Conservation (phyloP, 1,140 invertebrate genomes). For the Onthophagus taurus region DNA sequence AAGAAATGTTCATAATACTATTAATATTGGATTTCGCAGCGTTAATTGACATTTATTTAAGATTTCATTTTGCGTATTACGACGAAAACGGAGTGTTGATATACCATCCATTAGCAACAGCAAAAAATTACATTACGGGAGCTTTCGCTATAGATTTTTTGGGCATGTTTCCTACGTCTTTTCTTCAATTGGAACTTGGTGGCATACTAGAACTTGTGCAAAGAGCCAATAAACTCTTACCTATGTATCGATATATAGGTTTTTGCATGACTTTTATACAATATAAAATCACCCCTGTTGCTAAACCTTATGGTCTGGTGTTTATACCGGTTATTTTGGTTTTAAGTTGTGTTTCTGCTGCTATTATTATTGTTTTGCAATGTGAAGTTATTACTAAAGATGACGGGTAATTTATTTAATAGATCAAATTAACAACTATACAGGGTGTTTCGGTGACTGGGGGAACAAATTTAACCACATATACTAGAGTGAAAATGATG, state of each 20-base stretch:
- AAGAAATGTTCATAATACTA: constrained; percentile 12
- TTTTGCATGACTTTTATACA: background rate
- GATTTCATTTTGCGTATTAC: constrained; percentile 38
- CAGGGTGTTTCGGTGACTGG: too few relatives aligned
- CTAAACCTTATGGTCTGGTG: background rate
- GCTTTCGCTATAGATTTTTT: constrained; percentile 36
- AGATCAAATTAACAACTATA: too few relatives aligned
- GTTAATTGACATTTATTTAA: constrained; percentile 19
- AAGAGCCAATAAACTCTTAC: constrained; percentile 2
- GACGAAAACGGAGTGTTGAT: constrained; percentile 36
- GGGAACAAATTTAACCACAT: too few relatives aligned
- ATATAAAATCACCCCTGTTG: background rate
- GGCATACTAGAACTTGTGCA: too few relatives aligned
- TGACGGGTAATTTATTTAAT: too few relatives aligned
- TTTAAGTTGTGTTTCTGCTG: background rate
- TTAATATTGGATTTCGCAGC: constrained; percentile 14
- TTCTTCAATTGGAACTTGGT: constrained; percentile 1
- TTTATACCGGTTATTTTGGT: constrained; percentile 1
- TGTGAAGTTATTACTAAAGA: too few relatives aligned
- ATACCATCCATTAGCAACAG: constrained; percentile 37
- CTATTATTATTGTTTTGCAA: too few relatives aligned
- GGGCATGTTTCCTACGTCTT: constrained; percentile 3
- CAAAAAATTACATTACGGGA: constrained; percentile 34
- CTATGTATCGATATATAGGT: background rate
- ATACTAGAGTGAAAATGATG: too few relatives aligned